Conservation (phyloP, 2,113 vertebrate species). For the Rallus limicola region DNA sequence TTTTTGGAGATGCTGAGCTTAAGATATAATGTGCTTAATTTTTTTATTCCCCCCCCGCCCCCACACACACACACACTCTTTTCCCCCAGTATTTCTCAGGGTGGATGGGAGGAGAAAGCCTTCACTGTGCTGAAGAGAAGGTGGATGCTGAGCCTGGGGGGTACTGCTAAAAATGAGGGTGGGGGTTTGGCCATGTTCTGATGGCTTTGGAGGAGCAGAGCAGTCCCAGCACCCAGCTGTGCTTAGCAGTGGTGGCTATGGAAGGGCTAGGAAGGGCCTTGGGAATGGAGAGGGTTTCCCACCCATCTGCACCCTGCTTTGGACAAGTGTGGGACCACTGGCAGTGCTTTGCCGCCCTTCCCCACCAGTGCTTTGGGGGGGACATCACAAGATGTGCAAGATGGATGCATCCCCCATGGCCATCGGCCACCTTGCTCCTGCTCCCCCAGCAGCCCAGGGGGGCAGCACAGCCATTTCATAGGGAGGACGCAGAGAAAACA, state of each 20-base stretch:
- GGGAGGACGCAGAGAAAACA: not conserved
- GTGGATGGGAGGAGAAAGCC: not conserved
- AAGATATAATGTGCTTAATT: conserved; percentile 41
- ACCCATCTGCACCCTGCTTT: not conserved
- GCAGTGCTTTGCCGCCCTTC: not conserved
- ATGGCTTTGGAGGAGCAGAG: not conserved
- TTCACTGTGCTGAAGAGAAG: not conserved
- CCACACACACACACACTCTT: no score
- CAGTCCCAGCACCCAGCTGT: not conserved
- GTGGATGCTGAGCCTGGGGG: not conserved
- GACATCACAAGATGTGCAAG: not conserved
- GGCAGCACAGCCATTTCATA: not conserved
- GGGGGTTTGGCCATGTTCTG: not conserved
- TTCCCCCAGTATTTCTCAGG: not conserved
- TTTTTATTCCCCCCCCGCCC: not conserved
- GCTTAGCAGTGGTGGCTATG: fast-evolving
- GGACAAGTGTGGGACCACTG: not conserved
- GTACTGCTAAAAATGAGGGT: not conserved
- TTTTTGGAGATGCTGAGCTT: conserved; percentile 59
- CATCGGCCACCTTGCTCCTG: not conserved
- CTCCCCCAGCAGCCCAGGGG: not conserved
- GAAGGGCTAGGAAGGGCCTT: not conserved
- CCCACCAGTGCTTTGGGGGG: not conserved
- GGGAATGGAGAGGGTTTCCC: not conserved
- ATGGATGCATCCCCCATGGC: not conserved